Conservation (phyloP, 2,113 vertebrate genomes). For the Heterocephalus glaber region DNA sequence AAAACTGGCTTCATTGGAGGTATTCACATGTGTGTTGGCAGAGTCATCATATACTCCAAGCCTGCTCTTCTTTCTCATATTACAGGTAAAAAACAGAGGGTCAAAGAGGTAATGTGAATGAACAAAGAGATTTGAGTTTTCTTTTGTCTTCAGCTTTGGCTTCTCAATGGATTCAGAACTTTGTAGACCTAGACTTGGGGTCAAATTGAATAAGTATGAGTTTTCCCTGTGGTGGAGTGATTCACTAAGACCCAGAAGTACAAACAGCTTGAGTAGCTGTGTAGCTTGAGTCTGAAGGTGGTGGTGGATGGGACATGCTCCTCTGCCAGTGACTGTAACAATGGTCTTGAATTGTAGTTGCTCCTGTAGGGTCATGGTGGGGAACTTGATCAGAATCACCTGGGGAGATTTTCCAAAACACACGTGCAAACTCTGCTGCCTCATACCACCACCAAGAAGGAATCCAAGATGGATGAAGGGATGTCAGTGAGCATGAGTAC, state of each 20-base stretch:
- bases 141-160: conserved; percentile 14
- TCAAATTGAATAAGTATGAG: not conserved
- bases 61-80: not conserved
- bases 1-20: not conserved
- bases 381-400: not conserved
- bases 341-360: not conserved
- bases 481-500: not conserved
- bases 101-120: not conserved
- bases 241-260: not conserved
- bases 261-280: not conserved
- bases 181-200: not conserved
- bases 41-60: not conserved
- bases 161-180: not conserved
- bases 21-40: not conserved
- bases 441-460: not conserved
- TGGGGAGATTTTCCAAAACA: not conserved
- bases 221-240: not conserved
- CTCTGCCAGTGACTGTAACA: not conserved
- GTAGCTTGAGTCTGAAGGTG: not conserved
- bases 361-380: not conserved
- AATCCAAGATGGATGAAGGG: not conserved
- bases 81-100: not conserved
- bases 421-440: not conserved
- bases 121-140: not conserved
- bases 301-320: no score